Evolutionary conservation across 2,888 invertebrate species (phyloP).

Genomic region (Mayetiola destructor): DNA sequence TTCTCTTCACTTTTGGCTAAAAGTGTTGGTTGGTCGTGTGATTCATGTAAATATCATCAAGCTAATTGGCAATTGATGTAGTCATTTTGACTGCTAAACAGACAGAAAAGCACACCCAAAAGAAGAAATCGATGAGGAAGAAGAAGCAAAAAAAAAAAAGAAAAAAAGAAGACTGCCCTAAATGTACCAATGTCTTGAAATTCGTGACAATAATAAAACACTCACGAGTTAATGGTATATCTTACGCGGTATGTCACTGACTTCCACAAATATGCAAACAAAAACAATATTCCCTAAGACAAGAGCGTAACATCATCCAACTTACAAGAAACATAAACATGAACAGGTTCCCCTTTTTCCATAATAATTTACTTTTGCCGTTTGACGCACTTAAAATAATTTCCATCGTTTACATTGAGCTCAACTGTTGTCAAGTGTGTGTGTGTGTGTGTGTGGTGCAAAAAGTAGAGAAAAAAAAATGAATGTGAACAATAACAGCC

Average conservation of each 20-base stretch:
- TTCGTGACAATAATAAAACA: slow-evolving; percentile 7
- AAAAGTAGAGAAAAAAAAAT: neutral
- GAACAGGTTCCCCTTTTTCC: neutral
- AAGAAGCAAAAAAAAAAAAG: no score
- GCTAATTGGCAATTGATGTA: slow-evolving; percentile 7
- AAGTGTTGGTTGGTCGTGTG: neutral
- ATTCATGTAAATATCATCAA: slow-evolving; percentile 4
- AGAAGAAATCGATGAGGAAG: no score
- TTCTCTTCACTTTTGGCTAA: neutral
- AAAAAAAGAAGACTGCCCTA: no score
- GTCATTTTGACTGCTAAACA: neutral
- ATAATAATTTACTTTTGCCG: neutral
- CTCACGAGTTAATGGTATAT: neutral
- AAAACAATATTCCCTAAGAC: neutral
- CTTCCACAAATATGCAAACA: neutral
- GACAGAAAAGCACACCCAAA: no score
- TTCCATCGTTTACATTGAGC: slow-evolving; percentile 13
- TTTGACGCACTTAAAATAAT: slow-evolving; percentile 13
- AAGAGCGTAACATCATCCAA: neutral
- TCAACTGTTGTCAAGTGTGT: slow-evolving; percentile 2
- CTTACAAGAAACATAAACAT: neutral
- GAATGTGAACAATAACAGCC: neutral
- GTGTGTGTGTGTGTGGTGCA: neutral
- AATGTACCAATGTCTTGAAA: neutral
- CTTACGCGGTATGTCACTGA: neutral